Evolutionary conservation across 2,113 vertebrate genomes (phyloP), one percentile per base, ranked within the genome.

Genomic region (Nothocercus nigrocapillus): DNA sequence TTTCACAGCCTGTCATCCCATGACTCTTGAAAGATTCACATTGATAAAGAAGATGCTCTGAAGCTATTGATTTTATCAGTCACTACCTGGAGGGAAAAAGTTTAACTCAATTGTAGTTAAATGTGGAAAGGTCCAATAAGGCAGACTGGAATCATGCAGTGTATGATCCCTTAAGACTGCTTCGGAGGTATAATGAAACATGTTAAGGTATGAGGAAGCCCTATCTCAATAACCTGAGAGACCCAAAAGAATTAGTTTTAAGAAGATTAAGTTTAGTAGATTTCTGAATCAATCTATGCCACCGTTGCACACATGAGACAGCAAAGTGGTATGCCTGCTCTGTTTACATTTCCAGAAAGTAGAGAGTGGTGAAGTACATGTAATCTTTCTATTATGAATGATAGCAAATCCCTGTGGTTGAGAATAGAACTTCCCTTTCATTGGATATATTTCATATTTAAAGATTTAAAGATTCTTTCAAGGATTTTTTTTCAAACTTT

Each of bases 251-350:
- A 95, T 94, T 92, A 75, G 58, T 75, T 96, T 97, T 94, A 61
- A 54, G 88, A 95, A 96, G 89, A 97, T 96, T 49, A 93, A 94
- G 91, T 91, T 92, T 89, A 94, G 96, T 82, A 94, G 79, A 86
- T 95, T 96, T 92, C 85, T 91, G 70, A 91, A 94, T 84, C 84
- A 94, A 76, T 93, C 79, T 96, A 47, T 95, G 34, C 25, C 28
- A 68, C 59, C 67, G 54, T 34, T 91, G 58, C 88, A 92, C 28
- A 90, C 54, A 69, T 95, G 59, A 97, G 81, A 93, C 47, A 93
- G 51, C 51, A 95, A 77, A 3, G 4, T 74, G 42, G 53, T 96
- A 75, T 92, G 34, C 91, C 68, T 79, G 40, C 93, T 95, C 73
- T 88, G 49, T 94, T 95, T 91, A 91, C 30, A 82, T 74, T 96